phyloP scores from a whole-genome alignment of 2,797 vertebrate species.

The Aeoliscus strigatus region DNA sequence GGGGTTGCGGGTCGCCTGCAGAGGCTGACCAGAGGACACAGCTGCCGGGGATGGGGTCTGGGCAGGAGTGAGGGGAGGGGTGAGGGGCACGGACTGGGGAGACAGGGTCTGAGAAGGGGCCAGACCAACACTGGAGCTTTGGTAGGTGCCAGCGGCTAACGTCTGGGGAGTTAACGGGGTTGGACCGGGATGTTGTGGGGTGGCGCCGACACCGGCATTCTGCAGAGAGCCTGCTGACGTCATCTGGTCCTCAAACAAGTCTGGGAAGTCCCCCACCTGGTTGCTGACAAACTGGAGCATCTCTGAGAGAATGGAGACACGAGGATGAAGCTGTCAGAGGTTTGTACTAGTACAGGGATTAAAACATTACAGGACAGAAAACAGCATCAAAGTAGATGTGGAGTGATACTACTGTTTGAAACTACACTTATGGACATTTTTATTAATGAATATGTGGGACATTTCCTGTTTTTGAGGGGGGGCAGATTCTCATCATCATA shows the following conservation, averaged over 20 bases:
- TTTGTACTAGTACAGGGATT: too few species aligned
- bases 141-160: conserved; percentile 43
- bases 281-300: conserved; percentile 98
- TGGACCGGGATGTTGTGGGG: conserved; percentile 34
- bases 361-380: too few species aligned
- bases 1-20: conserved; percentile 70
- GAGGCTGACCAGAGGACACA: conserved; percentile 56
- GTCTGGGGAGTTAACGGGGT: conserved; percentile 59
- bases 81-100: conserved; percentile 58
- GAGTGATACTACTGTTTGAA: too few species aligned
- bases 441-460: too few species aligned
- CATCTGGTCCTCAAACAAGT: conserved; percentile 90
- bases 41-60: conserved; percentile 54
- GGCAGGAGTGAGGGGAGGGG: conserved; percentile 66
- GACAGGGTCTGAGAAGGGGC: conserved; percentile 46
- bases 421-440: too few species aligned
- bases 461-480: too few species aligned
- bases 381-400: too few species aligned
- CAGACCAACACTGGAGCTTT: conserved; percentile 35
- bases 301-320: conserved; percentile 73
- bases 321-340: too few species aligned
- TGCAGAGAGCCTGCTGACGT: conserved; percentile 45
- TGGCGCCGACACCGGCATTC: conserved; percentile 5
- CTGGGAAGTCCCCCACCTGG: conserved; percentile 91
- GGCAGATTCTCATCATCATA: too few species aligned